phyloP scores from a whole-genome alignment of 1,140 invertebrate species.

The Orussus abietinus region DNA sequence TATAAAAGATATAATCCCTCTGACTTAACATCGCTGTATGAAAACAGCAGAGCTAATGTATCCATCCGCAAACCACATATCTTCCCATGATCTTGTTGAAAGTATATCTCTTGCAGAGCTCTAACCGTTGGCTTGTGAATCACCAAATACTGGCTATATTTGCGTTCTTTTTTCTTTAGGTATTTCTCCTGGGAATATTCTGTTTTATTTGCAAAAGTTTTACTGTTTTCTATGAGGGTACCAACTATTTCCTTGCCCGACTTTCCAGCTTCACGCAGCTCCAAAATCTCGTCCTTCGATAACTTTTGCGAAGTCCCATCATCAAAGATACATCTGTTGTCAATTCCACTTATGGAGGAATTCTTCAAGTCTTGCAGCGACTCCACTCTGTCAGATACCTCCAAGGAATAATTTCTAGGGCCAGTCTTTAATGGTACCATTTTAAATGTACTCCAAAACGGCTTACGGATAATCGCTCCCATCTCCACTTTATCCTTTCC shows the following conservation, averaged over 20 bases:
- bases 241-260: conserved; percentile 81
- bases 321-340: conserved; percentile 83
- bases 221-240: conserved; percentile 83
- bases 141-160: conserved; percentile 78
- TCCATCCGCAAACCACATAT: conserved; percentile 79
- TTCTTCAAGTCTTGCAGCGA: conserved; percentile 42
- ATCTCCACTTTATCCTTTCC: conserved; percentile 72
- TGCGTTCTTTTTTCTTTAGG: conserved; percentile 88
- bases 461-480: conserved; percentile 65
- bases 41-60: conserved; percentile 81
- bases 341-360: conserved; percentile 57
- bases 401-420: conserved; percentile 59
- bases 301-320: conserved; percentile 84
- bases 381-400: conserved; percentile 50
- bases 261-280: conserved; percentile 68
- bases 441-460: conserved; percentile 76
- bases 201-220: conserved; percentile 81
- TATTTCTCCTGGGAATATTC: conserved; percentile 94
- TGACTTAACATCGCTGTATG: conserved; percentile 73
- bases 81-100: conserved; percentile 70
- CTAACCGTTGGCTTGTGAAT: conserved; percentile 72
- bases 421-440: conserved; percentile 62
- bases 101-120: conserved; percentile 75
- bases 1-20: conserved; percentile 79
- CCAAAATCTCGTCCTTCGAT: conserved; percentile 75